A percentile compares a stretch with the other conserved stretches of the same genome.
phyloP scores from a whole-genome alignment of 1,140 invertebrate genomes.

The Drosophila insularis region DNA sequence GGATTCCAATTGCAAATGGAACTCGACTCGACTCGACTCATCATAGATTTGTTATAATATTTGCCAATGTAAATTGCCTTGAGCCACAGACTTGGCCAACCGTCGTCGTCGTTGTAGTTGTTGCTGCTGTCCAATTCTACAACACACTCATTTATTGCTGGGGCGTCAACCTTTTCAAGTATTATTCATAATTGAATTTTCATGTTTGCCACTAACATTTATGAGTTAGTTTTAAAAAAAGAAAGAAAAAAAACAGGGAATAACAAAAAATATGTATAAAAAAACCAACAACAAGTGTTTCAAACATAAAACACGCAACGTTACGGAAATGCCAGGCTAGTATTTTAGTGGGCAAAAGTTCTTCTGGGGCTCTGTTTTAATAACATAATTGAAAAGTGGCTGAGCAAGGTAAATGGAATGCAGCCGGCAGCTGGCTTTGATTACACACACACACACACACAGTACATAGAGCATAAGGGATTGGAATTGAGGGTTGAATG shows the following conservation, averaged over 20 bases:
- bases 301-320: slow-evolving; percentile 46
- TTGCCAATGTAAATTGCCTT: slow-evolving; percentile 76
- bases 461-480: background rate
- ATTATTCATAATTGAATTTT: slow-evolving; percentile 78
- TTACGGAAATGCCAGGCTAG: slow-evolving; percentile 38
- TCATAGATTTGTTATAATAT: slow-evolving; percentile 75
- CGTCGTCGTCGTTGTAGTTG: background rate
- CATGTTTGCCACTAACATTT: slow-evolving; percentile 68
- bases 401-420: slow-evolving; percentile 62
- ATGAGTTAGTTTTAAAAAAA: slow-evolving; percentile 39
- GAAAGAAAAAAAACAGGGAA: background rate
- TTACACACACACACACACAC: slow-evolving; percentile 33
- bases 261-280: background rate
- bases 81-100: slow-evolving; percentile 66
- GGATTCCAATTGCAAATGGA: slow-evolving; percentile 65
- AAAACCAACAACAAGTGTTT: slow-evolving; percentile 43
- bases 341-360: slow-evolving; percentile 40
- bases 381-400: slow-evolving; percentile 80
- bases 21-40: slow-evolving; percentile 39
- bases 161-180: slow-evolving; percentile 68
- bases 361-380: slow-evolving; percentile 72
- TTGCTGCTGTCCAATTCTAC: background rate
- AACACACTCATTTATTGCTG: slow-evolving; percentile 16
- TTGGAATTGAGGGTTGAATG: slow-evolving; percentile 32
- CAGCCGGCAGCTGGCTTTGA: slow-evolving; percentile 60